Conservation (phyloP, 2,113 vertebrate species). For the Syngnathus typhle region DNA sequence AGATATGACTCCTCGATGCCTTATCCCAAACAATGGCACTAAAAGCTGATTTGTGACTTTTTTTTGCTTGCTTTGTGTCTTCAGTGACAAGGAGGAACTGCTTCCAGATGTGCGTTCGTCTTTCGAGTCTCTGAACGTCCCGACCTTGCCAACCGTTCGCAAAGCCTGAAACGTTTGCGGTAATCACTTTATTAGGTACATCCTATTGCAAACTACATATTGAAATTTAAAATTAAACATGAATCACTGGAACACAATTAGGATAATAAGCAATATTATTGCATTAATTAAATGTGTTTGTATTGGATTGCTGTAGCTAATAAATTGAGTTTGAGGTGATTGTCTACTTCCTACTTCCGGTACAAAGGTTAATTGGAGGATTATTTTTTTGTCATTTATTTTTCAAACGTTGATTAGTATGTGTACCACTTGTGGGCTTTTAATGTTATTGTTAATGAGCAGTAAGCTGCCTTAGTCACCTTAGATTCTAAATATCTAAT, state of each 20-base stretch:
- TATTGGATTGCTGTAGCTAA: neutral
- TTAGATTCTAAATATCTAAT: neutral
- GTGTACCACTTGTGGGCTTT: neutral
- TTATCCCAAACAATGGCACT: neutral
- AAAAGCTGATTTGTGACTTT: neutral
- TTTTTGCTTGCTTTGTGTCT: neutral
- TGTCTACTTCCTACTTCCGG: neutral
- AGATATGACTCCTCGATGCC: neutral
- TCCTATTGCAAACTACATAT: neutral
- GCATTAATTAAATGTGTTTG: neutral
- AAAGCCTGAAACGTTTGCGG: constrained; percentile 20
- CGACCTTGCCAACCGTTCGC: constrained; percentile 25
- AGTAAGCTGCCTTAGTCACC: neutral
- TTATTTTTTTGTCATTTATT: neutral
- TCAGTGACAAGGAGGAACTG: constrained; percentile 68
- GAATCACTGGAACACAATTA: no score
- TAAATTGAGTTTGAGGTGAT: neutral
- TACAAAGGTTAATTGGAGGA: neutral
- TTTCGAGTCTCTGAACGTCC: constrained; percentile 33
- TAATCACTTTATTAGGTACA: neutral
- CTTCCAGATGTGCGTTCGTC: constrained; percentile 47
- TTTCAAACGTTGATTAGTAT: neutral
- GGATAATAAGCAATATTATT: no score
- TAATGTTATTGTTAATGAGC: neutral
- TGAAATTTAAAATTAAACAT: neutral